Percentiles rank a stretch among this genome's conserved stretches.
Evolutionary conservation across 92 coral and sea anemone genomes (phyloP).

Genomic region (Pocillopora meandrina): DNA sequence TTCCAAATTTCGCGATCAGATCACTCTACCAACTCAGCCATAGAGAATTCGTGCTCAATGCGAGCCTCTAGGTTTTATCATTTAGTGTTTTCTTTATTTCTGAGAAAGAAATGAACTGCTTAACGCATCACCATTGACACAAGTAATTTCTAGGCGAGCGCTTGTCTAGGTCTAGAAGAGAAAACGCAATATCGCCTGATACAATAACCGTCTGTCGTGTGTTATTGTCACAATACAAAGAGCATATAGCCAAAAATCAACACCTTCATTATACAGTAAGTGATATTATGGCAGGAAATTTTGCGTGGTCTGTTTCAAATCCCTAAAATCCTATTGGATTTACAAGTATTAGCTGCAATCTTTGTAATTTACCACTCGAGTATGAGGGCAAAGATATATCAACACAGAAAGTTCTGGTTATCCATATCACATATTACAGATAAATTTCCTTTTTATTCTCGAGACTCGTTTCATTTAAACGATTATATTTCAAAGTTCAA

Average conservation of each 20-base stretch:
- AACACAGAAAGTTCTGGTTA: no score
- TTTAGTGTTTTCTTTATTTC: background rate
- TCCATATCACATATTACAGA: no score
- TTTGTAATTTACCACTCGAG: no score
- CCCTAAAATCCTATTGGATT: background rate
- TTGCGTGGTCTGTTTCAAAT: background rate
- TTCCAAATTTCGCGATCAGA: no score
- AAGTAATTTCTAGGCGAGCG: background rate
- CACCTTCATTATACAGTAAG: background rate
- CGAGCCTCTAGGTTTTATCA: background rate
- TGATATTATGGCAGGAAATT: background rate
- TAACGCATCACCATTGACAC: background rate
- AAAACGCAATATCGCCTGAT: background rate
- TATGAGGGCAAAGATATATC: no score
- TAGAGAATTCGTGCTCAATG: background rate
- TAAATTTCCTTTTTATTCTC: no score
- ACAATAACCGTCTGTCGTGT: background rate
- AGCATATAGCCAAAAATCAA: background rate
- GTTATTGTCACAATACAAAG: slow-evolving; percentile 2
- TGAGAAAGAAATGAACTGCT: background rate
- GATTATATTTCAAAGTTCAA: no score
- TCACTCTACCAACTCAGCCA: no score
- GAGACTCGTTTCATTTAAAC: no score
- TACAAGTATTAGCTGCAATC: background rate
- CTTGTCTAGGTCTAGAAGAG: background rate